Evolutionary conservation across 2,888 invertebrate genomes (phyloP), one percentile per base, ranked within the genome.

Genomic region (Drosophila siamana): DNA sequence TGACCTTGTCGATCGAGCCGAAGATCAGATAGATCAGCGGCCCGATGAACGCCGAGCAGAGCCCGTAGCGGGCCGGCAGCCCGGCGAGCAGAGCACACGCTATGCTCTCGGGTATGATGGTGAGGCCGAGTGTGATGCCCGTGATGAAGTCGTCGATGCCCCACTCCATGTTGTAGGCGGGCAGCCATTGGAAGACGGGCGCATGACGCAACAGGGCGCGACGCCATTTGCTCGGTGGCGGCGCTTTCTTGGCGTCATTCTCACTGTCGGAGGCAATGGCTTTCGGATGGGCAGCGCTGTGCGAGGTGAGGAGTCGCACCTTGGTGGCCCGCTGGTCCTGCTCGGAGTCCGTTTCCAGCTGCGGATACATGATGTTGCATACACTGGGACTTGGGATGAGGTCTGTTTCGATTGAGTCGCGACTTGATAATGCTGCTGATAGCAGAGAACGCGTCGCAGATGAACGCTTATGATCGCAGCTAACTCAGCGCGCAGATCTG

Each of bases 91-190:
- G 93, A 36, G 98, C 98, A 91, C 98, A 98, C n/a, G 98, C 98
- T 86, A 98, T 96, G 83, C 97, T 97, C 93, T 98, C 98, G 6
- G 98, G 98, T 80, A 98, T 97, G 91, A 98, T 95, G 13, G 98
- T 98, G 41, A 98, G 93, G 0, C 98, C 98, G 6, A 98, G 94
- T 5, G 98, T 97, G 56, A 98, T 91, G 48, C 98, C 98, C 7
- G 98, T 96, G 75, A 98, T 96, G 47, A 96, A 89, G 92, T 98
- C 98, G 9, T 96, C 95, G 73, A 96, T 92, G 8, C 95, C 95
- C 86, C 89, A 91, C 52, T 89, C 89, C 47, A 88, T 64, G 22
- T 91, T 89, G 60, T 59, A 92, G 2, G 77, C 70, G 9, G 86
- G 81, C n/a, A 92, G 90, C 92, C 92, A 92, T 19, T 84, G 89